A percentile compares a stretch with the other conserved stretches of the same genome.
These are phyloP conservation scores for Lethenteron camtschaticum DNA, from an alignment of 2,113 vertebrate species.

Conservation along the genomic window DNA sequence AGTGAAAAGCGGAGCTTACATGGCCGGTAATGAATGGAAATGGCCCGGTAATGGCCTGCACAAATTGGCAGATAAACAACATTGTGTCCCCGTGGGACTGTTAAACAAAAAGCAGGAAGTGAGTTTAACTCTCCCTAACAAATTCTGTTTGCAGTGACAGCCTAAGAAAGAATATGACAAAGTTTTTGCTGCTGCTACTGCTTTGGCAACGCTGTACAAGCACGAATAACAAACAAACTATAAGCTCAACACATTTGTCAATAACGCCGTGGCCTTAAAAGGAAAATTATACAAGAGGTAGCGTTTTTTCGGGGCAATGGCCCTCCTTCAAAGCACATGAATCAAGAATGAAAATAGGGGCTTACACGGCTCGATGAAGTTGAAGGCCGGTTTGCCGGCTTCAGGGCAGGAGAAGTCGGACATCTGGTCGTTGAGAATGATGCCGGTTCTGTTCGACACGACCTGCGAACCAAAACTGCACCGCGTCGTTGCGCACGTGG, in stretches of 20 bases:
- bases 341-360: not conserved
- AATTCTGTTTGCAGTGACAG: too few relatives aligned
- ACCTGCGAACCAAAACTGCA: conserved; percentile 58
- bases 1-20: too few relatives aligned
- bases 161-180: too few relatives aligned
- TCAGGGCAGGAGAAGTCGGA: conserved; percentile 42
- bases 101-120: too few relatives aligned
- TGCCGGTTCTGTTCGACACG: conserved; percentile 48
- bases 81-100: too few relatives aligned
- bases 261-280: conserved; percentile 20
- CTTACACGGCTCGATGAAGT: conserved; percentile 22
- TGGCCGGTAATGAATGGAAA: too few relatives aligned
- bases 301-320: not conserved
- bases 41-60: too few relatives aligned
- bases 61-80: too few relatives aligned
- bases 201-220: too few relatives aligned
- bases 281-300: not conserved
- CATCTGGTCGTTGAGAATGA: conserved; percentile 81
- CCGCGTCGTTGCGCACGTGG: not conserved
- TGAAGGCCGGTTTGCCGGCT: conserved; percentile 10
- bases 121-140: too few relatives aligned
- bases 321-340: not conserved
- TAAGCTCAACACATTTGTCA: conserved; percentile 27
- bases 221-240: too few relatives aligned
- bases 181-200: too few relatives aligned